These are phyloP conservation scores for Heliconius congener DNA, from an alignment of 1,140 invertebrate genomes.

Conservation along the genomic window DNA sequence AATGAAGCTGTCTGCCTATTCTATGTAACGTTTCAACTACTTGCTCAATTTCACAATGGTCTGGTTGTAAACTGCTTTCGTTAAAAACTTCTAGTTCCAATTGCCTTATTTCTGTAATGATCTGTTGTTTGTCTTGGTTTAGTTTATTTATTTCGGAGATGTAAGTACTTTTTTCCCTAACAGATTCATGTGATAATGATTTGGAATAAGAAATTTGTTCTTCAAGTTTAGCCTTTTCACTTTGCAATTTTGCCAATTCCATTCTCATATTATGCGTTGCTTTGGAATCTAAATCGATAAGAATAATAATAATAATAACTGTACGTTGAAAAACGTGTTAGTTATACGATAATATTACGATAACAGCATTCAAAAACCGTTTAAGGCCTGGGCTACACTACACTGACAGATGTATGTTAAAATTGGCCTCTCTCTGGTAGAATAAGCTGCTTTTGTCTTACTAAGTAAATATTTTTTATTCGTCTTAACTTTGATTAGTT, in stretches of 20 bases:
- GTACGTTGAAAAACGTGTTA: too few species aligned
- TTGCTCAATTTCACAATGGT: conserved; percentile 51
- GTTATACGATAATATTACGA: too few species aligned
- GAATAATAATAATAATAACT: conserved; percentile 4
- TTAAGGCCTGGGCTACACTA: too few species aligned
- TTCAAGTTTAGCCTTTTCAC: conserved; percentile 53
- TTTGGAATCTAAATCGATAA: conserved; percentile 60
- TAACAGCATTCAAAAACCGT: too few species aligned
- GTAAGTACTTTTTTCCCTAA: conserved; percentile 48
- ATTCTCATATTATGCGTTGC: conserved; percentile 71
- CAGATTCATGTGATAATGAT: conserved; percentile 48
- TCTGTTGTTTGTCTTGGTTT: conserved; percentile 57
- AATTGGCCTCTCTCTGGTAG: too few species aligned
- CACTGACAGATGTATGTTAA: too few species aligned
- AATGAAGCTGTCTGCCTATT: conserved; percentile 53
- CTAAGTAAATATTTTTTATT: too few species aligned
- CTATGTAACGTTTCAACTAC: conserved; percentile 55
- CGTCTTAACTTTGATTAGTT: too few species aligned
- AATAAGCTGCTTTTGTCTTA: too few species aligned
- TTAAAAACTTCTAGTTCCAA: conserved; percentile 62
- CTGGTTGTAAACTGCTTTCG: conserved; percentile 52
- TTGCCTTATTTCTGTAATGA: conserved; percentile 61
- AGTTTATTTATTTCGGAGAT: conserved; percentile 49
- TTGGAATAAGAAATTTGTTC: conserved; percentile 54
- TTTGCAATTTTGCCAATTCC: conserved; percentile 59